Conservation (phyloP, 2,797 vertebrate species). For the Spinus olivaceus region DNA sequence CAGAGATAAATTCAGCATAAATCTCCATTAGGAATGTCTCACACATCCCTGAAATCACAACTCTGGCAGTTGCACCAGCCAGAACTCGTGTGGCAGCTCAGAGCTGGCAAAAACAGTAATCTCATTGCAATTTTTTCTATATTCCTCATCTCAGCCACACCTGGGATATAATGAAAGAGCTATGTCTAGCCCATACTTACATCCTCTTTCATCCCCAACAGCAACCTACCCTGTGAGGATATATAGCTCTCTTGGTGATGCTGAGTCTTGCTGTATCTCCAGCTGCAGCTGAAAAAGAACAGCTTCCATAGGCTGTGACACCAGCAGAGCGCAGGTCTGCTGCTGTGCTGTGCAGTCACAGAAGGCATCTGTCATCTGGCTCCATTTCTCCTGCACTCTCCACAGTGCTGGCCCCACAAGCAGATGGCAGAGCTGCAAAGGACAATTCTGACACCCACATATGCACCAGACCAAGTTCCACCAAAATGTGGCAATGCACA, state of each 20-base stretch:
- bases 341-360: not conserved
- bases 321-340: not conserved
- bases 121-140: not conserved
- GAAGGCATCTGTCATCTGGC: not conserved
- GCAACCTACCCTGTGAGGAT: not conserved
- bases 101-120: not conserved
- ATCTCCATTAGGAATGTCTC: not conserved
- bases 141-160: not conserved
- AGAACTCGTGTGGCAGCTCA: not conserved
- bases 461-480: not conserved
- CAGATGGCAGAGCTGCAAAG: not conserved
- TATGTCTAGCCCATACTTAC: not conserved
- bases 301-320: not conserved
- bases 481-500: not conserved
- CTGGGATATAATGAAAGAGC: constrained; percentile 17
- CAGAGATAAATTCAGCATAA: not conserved
- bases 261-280: not conserved
- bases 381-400: not conserved
- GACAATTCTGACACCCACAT: not conserved
- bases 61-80: not conserved
- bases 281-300: not conserved
- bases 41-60: not conserved
- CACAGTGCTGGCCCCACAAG: not conserved
- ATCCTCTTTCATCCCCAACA: not conserved
- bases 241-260: not conserved